These are phyloP conservation scores for Macrophya annulata DNA, from an alignment of 2,888 invertebrate genomes.

Conservation along the genomic window DNA sequence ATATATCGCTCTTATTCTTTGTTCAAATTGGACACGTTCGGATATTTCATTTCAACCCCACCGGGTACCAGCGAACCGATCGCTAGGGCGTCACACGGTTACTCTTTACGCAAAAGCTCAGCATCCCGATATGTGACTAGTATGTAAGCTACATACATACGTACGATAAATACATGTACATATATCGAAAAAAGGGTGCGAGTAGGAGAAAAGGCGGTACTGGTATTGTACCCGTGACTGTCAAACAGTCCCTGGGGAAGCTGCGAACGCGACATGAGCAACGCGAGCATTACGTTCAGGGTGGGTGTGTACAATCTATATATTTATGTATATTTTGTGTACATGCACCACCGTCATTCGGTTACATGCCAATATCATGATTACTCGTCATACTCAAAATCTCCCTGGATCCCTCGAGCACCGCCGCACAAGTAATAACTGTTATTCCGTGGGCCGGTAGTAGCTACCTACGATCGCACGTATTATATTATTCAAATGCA, in stretches of 20 bases:
- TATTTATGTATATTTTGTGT: conserved; percentile 28
- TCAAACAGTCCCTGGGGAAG: conserved; percentile 47
- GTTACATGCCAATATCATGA: conserved; percentile 69
- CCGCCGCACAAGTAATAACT: conserved; percentile 30
- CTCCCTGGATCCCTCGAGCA: conserved; percentile 17
- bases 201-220: conserved; percentile 22
- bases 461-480: neutral
- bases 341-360: conserved; percentile 20
- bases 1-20: conserved; percentile 51
- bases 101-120: conserved; percentile 11
- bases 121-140: neutral
- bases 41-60: conserved; percentile 47
- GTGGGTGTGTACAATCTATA: neutral
- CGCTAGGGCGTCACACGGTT: neutral
- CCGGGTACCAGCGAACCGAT: conserved; percentile 17
- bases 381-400: conserved; percentile 67
- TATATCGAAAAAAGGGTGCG: conserved; percentile 7
- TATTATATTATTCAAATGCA: conserved; percentile 47
- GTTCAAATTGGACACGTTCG: conserved; percentile 47
- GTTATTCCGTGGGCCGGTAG: conserved; percentile 19
- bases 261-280: conserved; percentile 16
- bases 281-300: neutral
- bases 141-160: neutral
- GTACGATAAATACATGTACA: neutral
- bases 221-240: conserved; percentile 53